Base-by-base conservation (phyloP, 2,797 vertebrate genomes). In the Malacoraja senta region DNA sequence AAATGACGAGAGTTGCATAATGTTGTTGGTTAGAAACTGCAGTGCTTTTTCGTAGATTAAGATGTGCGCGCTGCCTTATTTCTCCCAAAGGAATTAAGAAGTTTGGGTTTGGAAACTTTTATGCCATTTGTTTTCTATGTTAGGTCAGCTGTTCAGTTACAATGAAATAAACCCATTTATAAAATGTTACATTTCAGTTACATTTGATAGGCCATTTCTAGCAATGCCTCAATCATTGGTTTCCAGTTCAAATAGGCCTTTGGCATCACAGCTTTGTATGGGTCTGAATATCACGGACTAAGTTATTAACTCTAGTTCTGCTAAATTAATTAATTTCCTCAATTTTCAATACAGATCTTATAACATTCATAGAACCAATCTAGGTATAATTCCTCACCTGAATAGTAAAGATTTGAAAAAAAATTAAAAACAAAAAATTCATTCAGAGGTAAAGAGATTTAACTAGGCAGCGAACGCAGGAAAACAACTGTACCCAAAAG, bases 1-100 rank as follows among this genome's bases (percentile, higher is more conserved):
- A 92, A 92, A 92, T 92, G 68, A 74, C 12, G 53, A 92, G 53
- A 29, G 71, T 74, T 92, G 68, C 74, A 13, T 76, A 92, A 92
- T 76, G 90, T 53, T 58, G 38, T 53, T 92, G 71, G 90, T 92
- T 76, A 71, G 65, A 53, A 92, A 53, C 38, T 53, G 21, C 68
- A 91, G 15, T 44, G 26, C 71, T 58, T 38, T 92, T 76, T 86
- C 19, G 35, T 68, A 88, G n/a, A n/a, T 92, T 15, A 53, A 44
- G 38, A 76, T 74, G 68, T 38, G 53, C 4, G 38, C 21, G 26
- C 44, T n/a, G 24, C 8, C 86, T 71, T 91, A 32, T 91, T 71
- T 72, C 24, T 71, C 71, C 24, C 44, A 38, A 76, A 26, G 4
- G 29, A 29, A 91, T 91, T 35, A 72, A 38, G 24, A 53, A 53